These are phyloP conservation scores for Brachynemurus nebulosus DNA, from an alignment of 2,888 invertebrate genomes.

Conservation along the genomic window DNA sequence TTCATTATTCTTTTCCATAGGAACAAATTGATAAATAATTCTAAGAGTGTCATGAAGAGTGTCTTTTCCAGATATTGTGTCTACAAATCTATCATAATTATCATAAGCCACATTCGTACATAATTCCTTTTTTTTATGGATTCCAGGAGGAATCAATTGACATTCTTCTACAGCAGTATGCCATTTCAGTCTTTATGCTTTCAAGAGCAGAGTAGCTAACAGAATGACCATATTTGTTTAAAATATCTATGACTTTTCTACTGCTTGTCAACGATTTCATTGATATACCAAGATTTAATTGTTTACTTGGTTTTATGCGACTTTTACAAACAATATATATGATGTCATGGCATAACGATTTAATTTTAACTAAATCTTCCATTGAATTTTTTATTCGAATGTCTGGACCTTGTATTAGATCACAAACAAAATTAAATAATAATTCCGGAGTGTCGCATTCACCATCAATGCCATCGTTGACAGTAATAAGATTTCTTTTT, in stretches of 20 bases:
- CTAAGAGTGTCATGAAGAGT: conserved; percentile 20
- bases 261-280: conserved; percentile 5
- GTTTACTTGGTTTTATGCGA: conserved; percentile 3
- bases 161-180: conserved; percentile 1
- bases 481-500: neutral
- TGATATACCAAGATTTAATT: conserved; percentile 3
- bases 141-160: conserved; percentile 4
- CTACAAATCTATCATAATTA: conserved; percentile 20
- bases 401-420: conserved; percentile 4
- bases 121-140: conserved; percentile 5
- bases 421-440: conserved; percentile 4
- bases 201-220: neutral
- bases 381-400: conserved; percentile 1
- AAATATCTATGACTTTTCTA: neutral
- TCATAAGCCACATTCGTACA: conserved; percentile 16
- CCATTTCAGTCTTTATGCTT: conserved; percentile 4
- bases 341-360: conserved; percentile 1
- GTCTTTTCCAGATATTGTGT: conserved; percentile 19
- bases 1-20: neutral
- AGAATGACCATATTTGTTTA: conserved; percentile 6
- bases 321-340: conserved; percentile 3
- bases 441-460: conserved; percentile 3
- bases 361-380: conserved; percentile 4
- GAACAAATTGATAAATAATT: conserved; percentile 17
- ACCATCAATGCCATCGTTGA: neutral